phyloP scores from a whole-genome alignment of 2,113 vertebrate species.

The Dunckerocampus dactyliophorus region DNA sequence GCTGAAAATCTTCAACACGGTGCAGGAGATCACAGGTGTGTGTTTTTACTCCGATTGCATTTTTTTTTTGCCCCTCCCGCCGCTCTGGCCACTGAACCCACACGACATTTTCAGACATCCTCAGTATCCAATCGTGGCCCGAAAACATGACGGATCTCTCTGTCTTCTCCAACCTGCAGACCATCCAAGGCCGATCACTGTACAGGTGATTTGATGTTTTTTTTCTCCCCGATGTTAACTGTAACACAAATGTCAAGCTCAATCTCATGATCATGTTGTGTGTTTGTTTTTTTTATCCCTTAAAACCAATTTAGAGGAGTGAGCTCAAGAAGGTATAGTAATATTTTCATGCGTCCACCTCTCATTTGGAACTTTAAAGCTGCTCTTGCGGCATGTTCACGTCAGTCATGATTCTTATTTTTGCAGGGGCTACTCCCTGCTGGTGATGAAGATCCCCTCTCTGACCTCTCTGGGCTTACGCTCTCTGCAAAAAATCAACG shows the following conservation, averaged over 20 bases:
- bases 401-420: neutral
- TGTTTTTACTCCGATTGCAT: neutral
- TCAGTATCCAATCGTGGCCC: conserved; percentile 92
- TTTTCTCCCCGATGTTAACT: neutral
- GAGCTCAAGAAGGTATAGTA: conserved; percentile 63
- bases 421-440: conserved; percentile 80
- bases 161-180: conserved; percentile 89
- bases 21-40: conserved; percentile 86
- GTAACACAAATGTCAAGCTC: neutral
- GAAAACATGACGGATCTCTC: conserved; percentile 86
- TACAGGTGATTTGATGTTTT: conserved; percentile 73
- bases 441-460: conserved; percentile 83
- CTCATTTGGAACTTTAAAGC: neutral
- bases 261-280: conserved; percentile 18
- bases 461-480: conserved; percentile 83
- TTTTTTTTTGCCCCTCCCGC: neutral
- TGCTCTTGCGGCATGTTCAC: neutral
- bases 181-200: conserved; percentile 84
- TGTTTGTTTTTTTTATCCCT: conserved; percentile 26
- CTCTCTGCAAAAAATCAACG: conserved; percentile 82
- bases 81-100: conserved; percentile 2
- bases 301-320: conserved; percentile 50
- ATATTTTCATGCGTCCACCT: neutral
- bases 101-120: conserved; percentile 70
- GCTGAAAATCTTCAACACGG: conserved; percentile 85